Base-by-base conservation (phyloP, 1,140 invertebrate species). In the Nixonia krombeini region DNA sequence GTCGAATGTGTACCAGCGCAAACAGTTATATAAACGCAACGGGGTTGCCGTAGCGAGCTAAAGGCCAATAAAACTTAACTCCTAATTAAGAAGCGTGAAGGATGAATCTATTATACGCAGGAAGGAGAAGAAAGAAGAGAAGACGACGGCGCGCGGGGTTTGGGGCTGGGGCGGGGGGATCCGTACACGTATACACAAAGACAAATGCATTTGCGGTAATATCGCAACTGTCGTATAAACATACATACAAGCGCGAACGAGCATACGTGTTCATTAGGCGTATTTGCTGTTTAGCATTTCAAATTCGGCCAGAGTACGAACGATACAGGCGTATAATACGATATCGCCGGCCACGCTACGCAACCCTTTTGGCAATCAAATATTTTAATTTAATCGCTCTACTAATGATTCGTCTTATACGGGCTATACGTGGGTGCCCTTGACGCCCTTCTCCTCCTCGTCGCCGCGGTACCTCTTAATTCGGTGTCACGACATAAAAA, bases 231-330 rank as follows among this genome's bases (percentile, higher is more conserved):
- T 75, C 78, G 70, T 77, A 82, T 78, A 80, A 80, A n/a, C n/a
- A n/a, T n/a, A n/a, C n/a, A 81, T 59, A 79, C 73, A 68, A 72
- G 81, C 75, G 73, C 55, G 64, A 37, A 44, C 74, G 72, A 78
- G 79, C 80, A 76, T 84, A 84, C 82, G 80, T 83, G 82, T 84
- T 83, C 82, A 84, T 84, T 84, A 84, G 82, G 78, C 78, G 75
- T 81, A 83, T 84, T 84, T 83, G 75, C 82, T 82, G 77, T 80
- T 84, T 83, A 84, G 82, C 82, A 84, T 84, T 84, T 84, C 82
- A 84, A 83, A 84, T 84, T 83, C 56, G 68, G 74, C 67, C 65
- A 41, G 62, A 69, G 57, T 51, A 55, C 44, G 53, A 29, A 76
- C 63, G 68, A 76, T 75, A 74, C 65, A 69, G 63, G 67, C 41